Conservation (phyloP, 2,888 invertebrate genomes). For the Ceramica pisi region DNA sequence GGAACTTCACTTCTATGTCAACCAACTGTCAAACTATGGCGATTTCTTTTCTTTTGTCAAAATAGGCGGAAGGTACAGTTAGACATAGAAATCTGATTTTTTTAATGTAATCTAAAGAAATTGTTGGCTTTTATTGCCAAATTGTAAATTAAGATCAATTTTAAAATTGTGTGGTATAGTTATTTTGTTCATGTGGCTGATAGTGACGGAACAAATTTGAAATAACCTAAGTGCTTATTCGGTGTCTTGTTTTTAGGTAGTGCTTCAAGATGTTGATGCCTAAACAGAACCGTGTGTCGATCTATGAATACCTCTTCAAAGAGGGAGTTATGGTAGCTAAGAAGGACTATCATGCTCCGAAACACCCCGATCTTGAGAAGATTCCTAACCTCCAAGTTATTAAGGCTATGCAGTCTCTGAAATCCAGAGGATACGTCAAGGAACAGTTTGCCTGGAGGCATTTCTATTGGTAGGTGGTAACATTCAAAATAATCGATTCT, state of each 20-base stretch:
- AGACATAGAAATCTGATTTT: conserved; percentile 65
- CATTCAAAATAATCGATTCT: background rate
- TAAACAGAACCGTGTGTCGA: conserved; percentile 98
- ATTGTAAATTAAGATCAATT: conserved; percentile 32
- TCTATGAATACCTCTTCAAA: conserved; percentile 99
- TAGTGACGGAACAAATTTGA: conserved; percentile 56
- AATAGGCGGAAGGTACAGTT: conserved; percentile 75
- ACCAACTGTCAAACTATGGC: conserved; percentile 57
- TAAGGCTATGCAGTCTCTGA: conserved; percentile 98
- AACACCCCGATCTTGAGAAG: conserved; percentile 98
- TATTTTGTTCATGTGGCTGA: conserved; percentile 62
- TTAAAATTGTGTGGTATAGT: conserved; percentile 38
- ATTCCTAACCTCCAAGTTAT: conserved; percentile 99
- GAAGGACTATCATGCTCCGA: conserved; percentile 99
- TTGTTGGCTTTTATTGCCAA: conserved; percentile 26
- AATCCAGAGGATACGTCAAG: conserved; percentile 99
- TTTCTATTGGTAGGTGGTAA: conserved; percentile 96
- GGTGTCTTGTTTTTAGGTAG: conserved; percentile 83
- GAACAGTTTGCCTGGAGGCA: conserved; percentile 99
- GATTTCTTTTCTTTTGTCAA: conserved; percentile 74
- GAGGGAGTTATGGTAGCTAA: conserved; percentile 99
- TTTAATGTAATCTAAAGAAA: conserved; percentile 66
- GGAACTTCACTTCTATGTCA: conserved; percentile 29
- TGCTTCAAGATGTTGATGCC: conserved; percentile 99
- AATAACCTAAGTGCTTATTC: conserved; percentile 74